phyloP scores from a whole-genome alignment of 2,888 invertebrate species.

The Drosophila cracens region DNA sequence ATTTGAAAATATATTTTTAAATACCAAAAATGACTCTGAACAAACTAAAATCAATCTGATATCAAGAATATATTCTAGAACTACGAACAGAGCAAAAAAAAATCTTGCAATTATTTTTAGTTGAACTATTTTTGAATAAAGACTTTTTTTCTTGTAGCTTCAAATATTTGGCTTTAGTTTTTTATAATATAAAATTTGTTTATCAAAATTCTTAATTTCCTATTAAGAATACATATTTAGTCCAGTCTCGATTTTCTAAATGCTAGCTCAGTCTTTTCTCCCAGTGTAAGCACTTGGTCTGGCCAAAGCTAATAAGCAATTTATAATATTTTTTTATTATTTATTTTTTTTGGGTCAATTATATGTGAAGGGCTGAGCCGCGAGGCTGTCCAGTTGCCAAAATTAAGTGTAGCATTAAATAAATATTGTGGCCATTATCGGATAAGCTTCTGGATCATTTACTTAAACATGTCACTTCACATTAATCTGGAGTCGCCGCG shows the following conservation, averaged over 20 bases:
- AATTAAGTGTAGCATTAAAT: slow-evolving; percentile 77
- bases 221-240: not conserved
- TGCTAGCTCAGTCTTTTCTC: not conserved
- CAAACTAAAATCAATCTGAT: not conserved
- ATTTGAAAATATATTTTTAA: not conserved
- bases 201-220: not conserved
- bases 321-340: not conserved
- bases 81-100: not conserved
- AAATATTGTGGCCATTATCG: slow-evolving; percentile 84
- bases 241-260: not conserved
- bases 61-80: not conserved
- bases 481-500: slow-evolving; percentile 67
- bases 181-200: too few relatives aligned
- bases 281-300: slow-evolving; percentile 3
- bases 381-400: slow-evolving; percentile 43
- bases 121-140: not conserved
- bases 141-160: not conserved
- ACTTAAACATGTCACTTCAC: slow-evolving; percentile 83
- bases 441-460: slow-evolving; percentile 84
- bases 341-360: slow-evolving; percentile 61
- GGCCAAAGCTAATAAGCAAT: slow-evolving; percentile 6
- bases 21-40: not conserved
- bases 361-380: slow-evolving; percentile 11
- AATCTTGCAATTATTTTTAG: not conserved
- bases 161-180: too few relatives aligned